These are phyloP conservation scores for Catostomus latipinnis DNA, from an alignment of 2,797 vertebrate species.

Conservation along the genomic window DNA sequence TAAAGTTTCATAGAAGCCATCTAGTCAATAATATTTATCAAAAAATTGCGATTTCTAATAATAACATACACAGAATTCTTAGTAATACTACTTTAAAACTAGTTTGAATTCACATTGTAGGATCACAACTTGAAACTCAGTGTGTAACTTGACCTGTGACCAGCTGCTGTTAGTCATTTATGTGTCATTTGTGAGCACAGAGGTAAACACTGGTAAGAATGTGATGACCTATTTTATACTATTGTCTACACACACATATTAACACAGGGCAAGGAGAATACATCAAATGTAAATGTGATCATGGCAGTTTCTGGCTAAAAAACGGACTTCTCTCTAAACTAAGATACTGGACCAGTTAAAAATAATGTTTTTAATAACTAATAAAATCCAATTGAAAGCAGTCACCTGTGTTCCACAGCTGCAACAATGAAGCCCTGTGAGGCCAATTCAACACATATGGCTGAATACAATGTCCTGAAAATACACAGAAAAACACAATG, in stretches of 20 bases:
- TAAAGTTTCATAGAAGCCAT: background rate
- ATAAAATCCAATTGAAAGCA: slow-evolving; percentile 31
- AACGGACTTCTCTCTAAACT: background rate
- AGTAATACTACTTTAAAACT: background rate
- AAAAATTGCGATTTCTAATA: too few species aligned
- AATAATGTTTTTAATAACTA: background rate
- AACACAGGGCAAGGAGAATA: background rate
- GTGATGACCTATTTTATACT: slow-evolving; percentile 79
- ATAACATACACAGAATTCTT: too few species aligned
- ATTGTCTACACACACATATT: slow-evolving; percentile 70
- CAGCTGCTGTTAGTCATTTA: slow-evolving; percentile 59
- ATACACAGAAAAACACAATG: slow-evolving; percentile 56
- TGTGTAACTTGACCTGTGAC: background rate
- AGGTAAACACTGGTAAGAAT: slow-evolving; percentile 75
- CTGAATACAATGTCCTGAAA: slow-evolving; percentile 91
- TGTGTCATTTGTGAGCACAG: slow-evolving; percentile 71
- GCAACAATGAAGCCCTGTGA: slow-evolving; percentile 94
- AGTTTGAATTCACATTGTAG: background rate
- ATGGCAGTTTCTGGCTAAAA: background rate
- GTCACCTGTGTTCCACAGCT: slow-evolving; percentile 93
- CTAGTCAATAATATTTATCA: background rate
- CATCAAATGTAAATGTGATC: background rate
- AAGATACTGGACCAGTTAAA: slow-evolving; percentile 1
- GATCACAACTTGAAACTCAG: background rate
- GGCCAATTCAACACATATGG: slow-evolving; percentile 90